Evolutionary conservation across 2,113 vertebrate species (phyloP).

Genomic region (Microtus oregoni): DNA sequence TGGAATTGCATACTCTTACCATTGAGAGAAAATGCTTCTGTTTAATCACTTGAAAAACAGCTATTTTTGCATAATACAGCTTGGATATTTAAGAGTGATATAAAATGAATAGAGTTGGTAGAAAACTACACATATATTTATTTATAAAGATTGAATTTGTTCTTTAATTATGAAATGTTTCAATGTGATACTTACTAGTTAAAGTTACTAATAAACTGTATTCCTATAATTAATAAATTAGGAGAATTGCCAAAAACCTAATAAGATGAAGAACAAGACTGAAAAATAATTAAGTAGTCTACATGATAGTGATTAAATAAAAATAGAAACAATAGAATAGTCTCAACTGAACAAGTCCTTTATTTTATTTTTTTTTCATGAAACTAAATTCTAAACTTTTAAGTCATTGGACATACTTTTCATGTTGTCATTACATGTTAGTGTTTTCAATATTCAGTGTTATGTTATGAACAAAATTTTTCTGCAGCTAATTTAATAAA

Average conservation of each 20-base stretch:
- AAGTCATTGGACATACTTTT: not conserved
- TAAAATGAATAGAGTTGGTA: not conserved
- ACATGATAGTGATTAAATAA: not conserved
- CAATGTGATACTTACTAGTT: not conserved
- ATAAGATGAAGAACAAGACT: not conserved
- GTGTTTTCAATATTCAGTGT: not conserved
- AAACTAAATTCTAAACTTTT: not conserved
- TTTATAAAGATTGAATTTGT: not conserved
- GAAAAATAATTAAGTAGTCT: not conserved
- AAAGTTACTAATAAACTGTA: not conserved
- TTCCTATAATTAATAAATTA: slow-evolving; percentile 24
- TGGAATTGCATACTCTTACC: slow-evolving; percentile 82
- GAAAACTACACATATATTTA: not conserved
- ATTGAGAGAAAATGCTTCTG: slow-evolving; percentile 54
- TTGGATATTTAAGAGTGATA: slow-evolving; percentile 63
- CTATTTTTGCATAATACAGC: slow-evolving; percentile 76
- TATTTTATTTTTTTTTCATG: not conserved
- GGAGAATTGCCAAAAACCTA: not conserved
- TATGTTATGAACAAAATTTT: not conserved
- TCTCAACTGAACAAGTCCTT: not conserved
- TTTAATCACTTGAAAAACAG: slow-evolving; percentile 74
- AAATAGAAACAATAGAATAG: not conserved
- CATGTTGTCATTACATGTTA: not conserved
- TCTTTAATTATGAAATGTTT: not conserved
- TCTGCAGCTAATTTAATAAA: not conserved